These are phyloP conservation scores for Tinamus guttatus DNA, from an alignment of 2,113 vertebrate species.

Conservation along the genomic window DNA sequence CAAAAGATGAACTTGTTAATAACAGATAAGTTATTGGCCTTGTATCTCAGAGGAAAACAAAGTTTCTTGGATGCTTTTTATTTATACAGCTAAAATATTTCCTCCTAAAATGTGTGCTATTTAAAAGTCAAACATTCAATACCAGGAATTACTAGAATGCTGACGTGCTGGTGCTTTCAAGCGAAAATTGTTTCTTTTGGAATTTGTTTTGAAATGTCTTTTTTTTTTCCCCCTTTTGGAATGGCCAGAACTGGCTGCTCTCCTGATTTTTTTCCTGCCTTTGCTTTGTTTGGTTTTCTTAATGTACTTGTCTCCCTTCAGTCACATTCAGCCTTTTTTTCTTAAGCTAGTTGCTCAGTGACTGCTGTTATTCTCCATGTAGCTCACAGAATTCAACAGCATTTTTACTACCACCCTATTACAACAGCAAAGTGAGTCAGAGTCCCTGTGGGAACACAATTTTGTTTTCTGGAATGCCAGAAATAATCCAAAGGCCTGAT, in stretches of 20 bases:
- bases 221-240: background rate
- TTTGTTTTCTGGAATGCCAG: background rate
- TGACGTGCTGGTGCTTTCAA: background rate
- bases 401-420: background rate
- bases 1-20: slow-evolving; percentile 55
- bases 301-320: background rate
- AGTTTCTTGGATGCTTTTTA: background rate
- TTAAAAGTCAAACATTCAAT: background rate
- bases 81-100: background rate
- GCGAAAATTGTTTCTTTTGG: slow-evolving; percentile 52
- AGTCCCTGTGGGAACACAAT: background rate
- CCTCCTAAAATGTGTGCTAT: slow-evolving; percentile 6
- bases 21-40: slow-evolving; percentile 57
- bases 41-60: slow-evolving; percentile 34
- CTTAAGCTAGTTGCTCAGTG: slow-evolving; percentile 8
- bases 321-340: background rate
- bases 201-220: background rate
- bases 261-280: background rate
- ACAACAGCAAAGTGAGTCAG: background rate
- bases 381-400: background rate
- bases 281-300: slow-evolving; percentile 5
- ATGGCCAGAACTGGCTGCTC: background rate
- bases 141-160: slow-evolving; percentile 45
- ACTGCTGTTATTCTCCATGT: background rate
- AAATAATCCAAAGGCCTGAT: background rate